A percentile compares a stretch with the other conserved stretches of the same genome.
Conservation (phyloP, 2,888 invertebrate species). For the Synanthedon andrenaeformis region DNA sequence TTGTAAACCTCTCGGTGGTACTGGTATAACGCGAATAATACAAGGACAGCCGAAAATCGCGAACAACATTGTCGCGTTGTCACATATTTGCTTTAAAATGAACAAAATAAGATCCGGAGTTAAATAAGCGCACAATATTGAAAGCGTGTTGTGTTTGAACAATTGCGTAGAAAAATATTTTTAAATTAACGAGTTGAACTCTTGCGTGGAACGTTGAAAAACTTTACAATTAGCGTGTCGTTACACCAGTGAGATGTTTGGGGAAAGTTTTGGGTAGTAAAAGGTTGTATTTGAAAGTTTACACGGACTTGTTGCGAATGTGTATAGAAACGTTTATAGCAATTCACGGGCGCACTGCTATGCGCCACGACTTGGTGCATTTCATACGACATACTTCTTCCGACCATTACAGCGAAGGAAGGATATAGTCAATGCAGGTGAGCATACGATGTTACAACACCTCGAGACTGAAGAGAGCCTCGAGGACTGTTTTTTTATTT, state of each 20-base stretch:
- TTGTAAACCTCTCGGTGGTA: neutral
- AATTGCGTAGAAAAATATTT: neutral
- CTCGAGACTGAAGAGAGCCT: too few species aligned
- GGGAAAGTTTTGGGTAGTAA: constrained; percentile 54
- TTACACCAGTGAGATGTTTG: constrained; percentile 57
- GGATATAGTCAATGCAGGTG: constrained; percentile 53
- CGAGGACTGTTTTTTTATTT: too few species aligned
- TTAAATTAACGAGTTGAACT: neutral
- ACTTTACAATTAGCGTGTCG: constrained; percentile 49
- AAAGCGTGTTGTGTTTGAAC: neutral
- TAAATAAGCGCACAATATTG: constrained; percentile 36
- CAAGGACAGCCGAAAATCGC: neutral
- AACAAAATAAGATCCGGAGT: constrained; percentile 60
- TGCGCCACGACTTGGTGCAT: constrained; percentile 80
- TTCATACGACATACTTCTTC: constrained; percentile 84
- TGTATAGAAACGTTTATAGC: constrained; percentile 69
- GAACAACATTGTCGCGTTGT: neutral
- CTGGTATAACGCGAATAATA: neutral
- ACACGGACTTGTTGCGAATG: constrained; percentile 64
- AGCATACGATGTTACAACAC: constrained; percentile 5
- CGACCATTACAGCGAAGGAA: constrained; percentile 81
- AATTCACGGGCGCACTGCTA: constrained; percentile 76
- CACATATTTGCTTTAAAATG: constrained; percentile 33
- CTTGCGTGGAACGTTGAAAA: constrained; percentile 19
- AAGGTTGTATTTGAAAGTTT: constrained; percentile 47